Base-by-base conservation (phyloP, 2,888 invertebrate species). In the Cyaniris semiargus region DNA sequence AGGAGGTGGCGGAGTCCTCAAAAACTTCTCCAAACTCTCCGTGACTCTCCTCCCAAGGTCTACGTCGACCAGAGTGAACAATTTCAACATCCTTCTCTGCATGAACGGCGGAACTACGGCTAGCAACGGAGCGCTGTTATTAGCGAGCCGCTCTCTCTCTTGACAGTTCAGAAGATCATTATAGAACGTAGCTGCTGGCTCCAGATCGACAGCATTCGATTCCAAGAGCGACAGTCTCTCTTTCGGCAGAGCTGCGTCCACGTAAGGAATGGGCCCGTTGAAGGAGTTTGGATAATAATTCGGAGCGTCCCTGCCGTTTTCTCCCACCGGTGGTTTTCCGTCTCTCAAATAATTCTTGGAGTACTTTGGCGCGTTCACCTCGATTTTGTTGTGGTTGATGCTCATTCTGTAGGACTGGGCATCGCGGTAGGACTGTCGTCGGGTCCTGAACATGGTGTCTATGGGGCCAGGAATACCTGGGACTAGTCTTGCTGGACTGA, bases 201-300 rank as follows among this genome's bases (percentile, higher is more conserved):
- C 84, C 3, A 90, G 83, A 81, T 90, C 89, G 2, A 85, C 79
- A 10, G 88, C 85, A 70, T 82, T 84, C 21, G 83, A 85, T 66
- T 89, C 85, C 1, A 83, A 81, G 48, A 89, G 76, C 13, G 80
- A 53, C 0, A 86, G 60, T 76, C 81, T 82, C 18, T 85, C 82
- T 8, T 84, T 84, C 0, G 89, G 89, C 7, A 80, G 81, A 66
- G 79, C 84, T 23, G 85, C 84, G 10, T 95, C 93, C 1, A 95
- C 94, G 82, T 95, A 95, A 38, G 95, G 95, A 79, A 95, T 94
- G 0, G 98, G 98, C 0, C 98, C 99, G 81, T 95, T 94, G 89
- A 98, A 99, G 78, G 98, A 98, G 92, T 99, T 99, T 0, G 99
- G 99, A 90, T 95, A 98, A 88, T 99, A 99, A 88, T 98, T 98